Evolutionary conservation across 2,113 vertebrate species (phyloP), one percentile per base, ranked within the genome.

Genomic region (Corythoichthys intestinalis): DNA sequence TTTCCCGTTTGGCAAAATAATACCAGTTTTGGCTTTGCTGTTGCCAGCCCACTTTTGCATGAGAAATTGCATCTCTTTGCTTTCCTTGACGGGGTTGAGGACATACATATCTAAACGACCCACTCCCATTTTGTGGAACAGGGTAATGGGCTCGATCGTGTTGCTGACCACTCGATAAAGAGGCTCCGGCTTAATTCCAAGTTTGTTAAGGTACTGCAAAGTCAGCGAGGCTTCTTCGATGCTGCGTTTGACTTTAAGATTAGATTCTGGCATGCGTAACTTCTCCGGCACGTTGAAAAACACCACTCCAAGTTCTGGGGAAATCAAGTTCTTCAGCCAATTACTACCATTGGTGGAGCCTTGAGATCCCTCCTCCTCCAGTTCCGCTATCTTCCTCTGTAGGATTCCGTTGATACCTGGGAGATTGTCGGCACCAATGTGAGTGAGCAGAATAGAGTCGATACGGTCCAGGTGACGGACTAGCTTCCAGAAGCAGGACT

Each of bases 11-110:
- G 95, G 91, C 0, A 98, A 91, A 77, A 97, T 90, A 14, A 99
- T 96, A 6, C 97, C 97, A 44, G 97, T 98, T 83, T 98, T 98
- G 70, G 97, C 97, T 82, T 98, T 98, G 83, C 97, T 98, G 69
- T 98, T 98, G 0, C 97, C 97, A 11, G 97, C 94, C 97, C 97
- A 99, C 80, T 96, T 98, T 56, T 98, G 96, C 97, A 98, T 98
- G 71, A 99, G 92, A 81, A 99, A 99, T 66, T 98, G 97, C 97
- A 99, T 98, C 87, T 99, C 97, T 84, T 98, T 98, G 85, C 97
- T 98, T 81, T 98, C 97, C 78, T 96, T 97, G 54, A 98, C 96
- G 3, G 97, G 97, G 73, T 98, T 98, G 65, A 99, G 92, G 67
- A 98, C 78, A 8, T 97, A 99, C 96, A 99, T 98, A 81, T 99